These are phyloP conservation scores for Polylopha cassiicola DNA, from an alignment of 2,888 invertebrate genomes.

Conservation along the genomic window DNA sequence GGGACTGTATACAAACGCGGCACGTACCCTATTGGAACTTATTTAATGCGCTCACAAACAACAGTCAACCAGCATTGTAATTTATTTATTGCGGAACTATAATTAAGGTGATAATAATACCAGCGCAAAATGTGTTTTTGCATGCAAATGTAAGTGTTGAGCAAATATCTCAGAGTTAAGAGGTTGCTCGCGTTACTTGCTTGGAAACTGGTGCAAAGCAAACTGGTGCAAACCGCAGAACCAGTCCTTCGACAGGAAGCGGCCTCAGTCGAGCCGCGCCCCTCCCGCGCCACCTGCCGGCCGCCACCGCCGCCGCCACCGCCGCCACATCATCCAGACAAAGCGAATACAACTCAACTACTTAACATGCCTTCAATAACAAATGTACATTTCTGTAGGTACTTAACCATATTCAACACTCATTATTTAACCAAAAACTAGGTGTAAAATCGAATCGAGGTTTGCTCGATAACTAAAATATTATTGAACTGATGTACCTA, in stretches of 20 bases:
- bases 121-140: conserved; percentile 24
- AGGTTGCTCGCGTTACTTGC: conserved; percentile 51
- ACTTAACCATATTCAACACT: no score
- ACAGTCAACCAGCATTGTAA: conserved; percentile 15
- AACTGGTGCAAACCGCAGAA: conserved; percentile 71
- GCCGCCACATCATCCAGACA: conserved; percentile 14
- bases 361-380: no score
- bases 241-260: conserved; percentile 73
- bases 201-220: conserved; percentile 70
- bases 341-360: no score
- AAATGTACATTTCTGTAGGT: no score
- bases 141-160: conserved; percentile 34
- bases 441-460: no score
- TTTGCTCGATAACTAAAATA: no score
- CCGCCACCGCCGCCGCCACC: no score
- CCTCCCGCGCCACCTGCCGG: conserved; percentile 25
- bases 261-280: conserved; percentile 51
- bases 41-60: conserved; percentile 7
- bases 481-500: no score
- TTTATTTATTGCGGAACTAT: conserved; percentile 22
- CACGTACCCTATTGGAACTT: conserved; percentile 1
- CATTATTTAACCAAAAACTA: no score
- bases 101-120: conserved; percentile 27
- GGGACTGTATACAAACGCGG: no score
- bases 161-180: conserved; percentile 49